Percentiles rank a stretch among this genome's conserved stretches.
phyloP scores from a whole-genome alignment of 2,888 invertebrate genomes.

The Pristionchus entomophagus region DNA sequence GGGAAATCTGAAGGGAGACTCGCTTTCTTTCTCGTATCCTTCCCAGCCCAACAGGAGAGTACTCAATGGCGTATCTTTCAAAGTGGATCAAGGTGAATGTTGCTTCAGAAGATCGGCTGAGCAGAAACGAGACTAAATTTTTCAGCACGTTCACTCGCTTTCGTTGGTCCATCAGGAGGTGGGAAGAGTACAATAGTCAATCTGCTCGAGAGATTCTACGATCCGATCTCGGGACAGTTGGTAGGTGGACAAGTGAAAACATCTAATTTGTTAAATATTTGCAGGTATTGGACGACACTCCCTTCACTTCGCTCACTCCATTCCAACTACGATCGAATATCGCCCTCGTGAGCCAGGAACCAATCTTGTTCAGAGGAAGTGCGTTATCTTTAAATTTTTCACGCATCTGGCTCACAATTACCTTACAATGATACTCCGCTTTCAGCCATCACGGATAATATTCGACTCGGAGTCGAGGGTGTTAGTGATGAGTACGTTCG shows the following conservation, averaged over 20 bases:
- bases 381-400: neutral
- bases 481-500: slow-evolving; percentile 68
- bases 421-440: neutral
- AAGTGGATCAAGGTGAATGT: neutral
- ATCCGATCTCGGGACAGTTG: slow-evolving; percentile 83
- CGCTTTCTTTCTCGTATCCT: slow-evolving; percentile 7
- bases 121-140: neutral
- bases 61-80: neutral
- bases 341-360: slow-evolving; percentile 93
- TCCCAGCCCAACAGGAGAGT: neutral
- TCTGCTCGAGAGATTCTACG: slow-evolving; percentile 87
- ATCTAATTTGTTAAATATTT: neutral
- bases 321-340: slow-evolving; percentile 84
- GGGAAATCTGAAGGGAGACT: neutral
- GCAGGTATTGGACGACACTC: slow-evolving; percentile 69
- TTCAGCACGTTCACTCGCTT: slow-evolving; percentile 58
- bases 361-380: slow-evolving; percentile 84
- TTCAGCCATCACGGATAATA: neutral
- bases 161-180: slow-evolving; percentile 85
- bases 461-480: neutral
- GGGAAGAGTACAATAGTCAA: slow-evolving; percentile 90
- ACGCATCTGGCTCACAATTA: neutral
- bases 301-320: slow-evolving; percentile 83
- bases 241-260: slow-evolving; percentile 68
- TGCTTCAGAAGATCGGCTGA: neutral